Conservation (phyloP, 2,888 invertebrate genomes). For the Dioctria linearis region DNA sequence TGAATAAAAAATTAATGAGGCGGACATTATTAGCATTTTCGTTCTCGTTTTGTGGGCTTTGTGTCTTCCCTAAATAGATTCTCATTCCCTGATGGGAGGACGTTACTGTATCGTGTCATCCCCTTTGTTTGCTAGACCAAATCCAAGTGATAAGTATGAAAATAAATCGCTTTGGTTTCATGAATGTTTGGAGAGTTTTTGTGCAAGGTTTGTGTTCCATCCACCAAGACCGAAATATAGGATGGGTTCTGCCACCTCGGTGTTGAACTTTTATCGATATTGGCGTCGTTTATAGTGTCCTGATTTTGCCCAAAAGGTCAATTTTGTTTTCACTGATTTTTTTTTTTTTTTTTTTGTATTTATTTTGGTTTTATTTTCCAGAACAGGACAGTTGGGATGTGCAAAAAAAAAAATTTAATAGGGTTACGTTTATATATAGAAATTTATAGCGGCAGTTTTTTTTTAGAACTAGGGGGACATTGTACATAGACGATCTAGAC, state of each 20-base stretch:
- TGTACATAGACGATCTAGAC: too few species aligned
- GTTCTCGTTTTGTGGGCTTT: slow-evolving; percentile 6
- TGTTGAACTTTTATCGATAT: background rate
- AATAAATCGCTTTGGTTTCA: slow-evolving; percentile 31
- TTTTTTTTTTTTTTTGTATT: too few species aligned
- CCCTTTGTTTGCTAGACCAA: slow-evolving; percentile 14
- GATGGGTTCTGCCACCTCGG: background rate
- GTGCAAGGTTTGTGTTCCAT: background rate
- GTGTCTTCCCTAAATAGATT: slow-evolving; percentile 31
- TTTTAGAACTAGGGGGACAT: too few species aligned
- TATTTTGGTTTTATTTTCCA: too few species aligned
- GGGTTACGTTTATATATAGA: too few species aligned
- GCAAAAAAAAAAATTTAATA: too few species aligned
- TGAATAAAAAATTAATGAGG: slow-evolving; percentile 51
- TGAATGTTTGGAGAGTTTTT: slow-evolving; percentile 30
- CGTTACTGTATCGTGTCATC: background rate
- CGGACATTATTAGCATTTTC: slow-evolving; percentile 51
- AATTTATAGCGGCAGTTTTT: too few species aligned
- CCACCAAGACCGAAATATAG: background rate
- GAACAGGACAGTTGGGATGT: too few species aligned
- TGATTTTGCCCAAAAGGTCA: slow-evolving; percentile 18
- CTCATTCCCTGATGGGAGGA: background rate
- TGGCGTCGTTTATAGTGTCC: slow-evolving; percentile 24
- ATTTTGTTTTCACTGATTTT: background rate
- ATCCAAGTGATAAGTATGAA: slow-evolving; percentile 47